Percentiles rank a stretch among this genome's conserved stretches.
phyloP scores from a whole-genome alignment of 2,797 vertebrate genomes.

The Arremon brunneinucha region DNA sequence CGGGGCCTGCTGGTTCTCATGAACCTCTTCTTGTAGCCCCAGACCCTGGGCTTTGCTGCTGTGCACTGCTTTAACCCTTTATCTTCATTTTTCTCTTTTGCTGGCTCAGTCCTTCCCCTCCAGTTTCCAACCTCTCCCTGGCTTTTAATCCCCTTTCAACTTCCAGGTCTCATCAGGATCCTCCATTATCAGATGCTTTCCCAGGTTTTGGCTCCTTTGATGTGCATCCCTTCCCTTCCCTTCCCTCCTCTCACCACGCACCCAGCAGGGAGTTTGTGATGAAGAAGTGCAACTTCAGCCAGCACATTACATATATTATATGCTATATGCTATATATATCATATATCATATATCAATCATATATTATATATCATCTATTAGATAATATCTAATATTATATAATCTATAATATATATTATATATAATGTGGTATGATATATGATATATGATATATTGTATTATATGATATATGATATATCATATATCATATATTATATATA shows the following conservation, averaged over 20 bases:
- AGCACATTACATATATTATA: neutral
- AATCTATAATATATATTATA: too few species aligned
- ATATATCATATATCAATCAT: too few species aligned
- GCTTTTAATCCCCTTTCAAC: neutral
- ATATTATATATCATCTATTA: too few species aligned
- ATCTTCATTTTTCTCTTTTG: neutral
- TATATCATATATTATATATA: too few species aligned
- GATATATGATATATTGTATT: too few species aligned
- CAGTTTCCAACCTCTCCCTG: neutral
- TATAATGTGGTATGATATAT: too few species aligned
- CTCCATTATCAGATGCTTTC: neutral
- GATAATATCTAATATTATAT: too few species aligned
- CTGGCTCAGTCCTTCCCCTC: neutral
- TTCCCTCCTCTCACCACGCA: neutral
- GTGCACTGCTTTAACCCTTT: neutral
- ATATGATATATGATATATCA: too few species aligned
- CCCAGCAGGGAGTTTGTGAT: neutral
- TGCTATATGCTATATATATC: too few species aligned
- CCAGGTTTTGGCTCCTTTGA: neutral
- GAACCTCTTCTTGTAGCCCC: neutral
- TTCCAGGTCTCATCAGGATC: neutral
- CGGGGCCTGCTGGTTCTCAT: neutral
- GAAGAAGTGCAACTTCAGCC: neutral
- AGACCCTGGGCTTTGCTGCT: neutral
- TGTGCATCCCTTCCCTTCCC: rapidly evolving